Conservation (phyloP, 2,113 vertebrate genomes). For the Pycnonotus jocosus region DNA sequence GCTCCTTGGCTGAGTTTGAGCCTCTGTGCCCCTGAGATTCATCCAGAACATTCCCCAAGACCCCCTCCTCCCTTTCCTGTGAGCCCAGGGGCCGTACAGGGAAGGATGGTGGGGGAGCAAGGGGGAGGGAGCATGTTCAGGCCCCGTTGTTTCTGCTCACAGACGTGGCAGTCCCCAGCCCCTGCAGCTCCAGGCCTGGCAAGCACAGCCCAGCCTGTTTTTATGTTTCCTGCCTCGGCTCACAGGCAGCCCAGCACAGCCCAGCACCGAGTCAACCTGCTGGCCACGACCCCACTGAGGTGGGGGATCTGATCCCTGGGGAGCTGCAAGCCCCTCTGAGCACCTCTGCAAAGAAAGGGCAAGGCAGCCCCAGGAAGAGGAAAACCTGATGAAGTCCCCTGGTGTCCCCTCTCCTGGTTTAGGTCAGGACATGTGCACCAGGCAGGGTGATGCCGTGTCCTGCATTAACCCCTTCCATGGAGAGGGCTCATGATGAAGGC, state of each 20-base stretch:
- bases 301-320: background rate
- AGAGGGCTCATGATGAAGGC: background rate
- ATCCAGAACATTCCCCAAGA: background rate
- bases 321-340: background rate
- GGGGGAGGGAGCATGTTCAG: background rate
- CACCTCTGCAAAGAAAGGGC: background rate
- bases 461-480: background rate
- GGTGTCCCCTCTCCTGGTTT: background rate
- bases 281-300: accelerated
- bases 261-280: background rate
- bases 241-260: background rate
- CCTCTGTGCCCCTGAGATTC: background rate
- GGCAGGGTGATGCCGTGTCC: background rate
- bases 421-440: background rate
- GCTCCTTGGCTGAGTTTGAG: background rate
- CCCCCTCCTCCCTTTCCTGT: background rate
- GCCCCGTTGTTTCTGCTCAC: background rate
- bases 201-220: conserved; percentile 14
- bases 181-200: conserved; percentile 18
- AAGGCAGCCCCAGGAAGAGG: background rate
- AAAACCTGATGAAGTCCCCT: background rate
- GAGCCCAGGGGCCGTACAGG: background rate
- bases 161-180: conserved; percentile 8
- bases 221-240: conserved; percentile 44
- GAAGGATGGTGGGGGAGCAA: background rate